Percentiles rank a stretch among this genome's conserved stretches.
phyloP scores from a whole-genome alignment of 2,113 vertebrate species.

The Corvus hawaiiensis region DNA sequence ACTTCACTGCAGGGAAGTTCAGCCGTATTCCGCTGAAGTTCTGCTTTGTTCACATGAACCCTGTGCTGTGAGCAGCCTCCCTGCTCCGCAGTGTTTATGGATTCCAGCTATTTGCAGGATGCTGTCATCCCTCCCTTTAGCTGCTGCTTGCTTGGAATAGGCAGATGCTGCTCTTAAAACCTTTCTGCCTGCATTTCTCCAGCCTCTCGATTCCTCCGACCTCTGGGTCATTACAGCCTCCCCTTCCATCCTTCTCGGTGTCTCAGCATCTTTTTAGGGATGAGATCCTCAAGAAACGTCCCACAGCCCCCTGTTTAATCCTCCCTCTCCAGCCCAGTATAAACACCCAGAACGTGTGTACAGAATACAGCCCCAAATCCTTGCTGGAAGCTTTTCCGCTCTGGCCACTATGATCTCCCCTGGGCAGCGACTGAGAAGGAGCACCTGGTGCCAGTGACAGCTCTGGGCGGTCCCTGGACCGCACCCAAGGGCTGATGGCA shows the following conservation, averaged over 20 bases:
- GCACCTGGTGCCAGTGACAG: background rate
- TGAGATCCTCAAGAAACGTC: background rate
- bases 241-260: background rate
- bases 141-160: background rate
- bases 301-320: background rate
- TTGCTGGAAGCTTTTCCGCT: background rate
- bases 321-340: background rate
- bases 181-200: background rate
- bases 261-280: background rate
- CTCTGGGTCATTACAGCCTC: background rate
- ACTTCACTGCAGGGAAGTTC: background rate
- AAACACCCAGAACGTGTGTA: background rate
- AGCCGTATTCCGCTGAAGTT: background rate
- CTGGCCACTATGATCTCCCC: background rate
- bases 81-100: background rate
- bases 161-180: constrained; percentile 2
- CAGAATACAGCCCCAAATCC: background rate
- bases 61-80: background rate
- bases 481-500: background rate
- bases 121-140: constrained; percentile 7
- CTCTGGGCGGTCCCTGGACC: background rate
- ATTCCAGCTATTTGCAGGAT: constrained; percentile 15
- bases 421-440: background rate
- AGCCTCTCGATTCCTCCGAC: background rate
- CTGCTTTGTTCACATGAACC: background rate